A percentile compares a stretch with the other conserved stretches of the same genome.
Evolutionary conservation across 2,797 vertebrate species (phyloP).

Genomic region (Danio kyathit): DNA sequence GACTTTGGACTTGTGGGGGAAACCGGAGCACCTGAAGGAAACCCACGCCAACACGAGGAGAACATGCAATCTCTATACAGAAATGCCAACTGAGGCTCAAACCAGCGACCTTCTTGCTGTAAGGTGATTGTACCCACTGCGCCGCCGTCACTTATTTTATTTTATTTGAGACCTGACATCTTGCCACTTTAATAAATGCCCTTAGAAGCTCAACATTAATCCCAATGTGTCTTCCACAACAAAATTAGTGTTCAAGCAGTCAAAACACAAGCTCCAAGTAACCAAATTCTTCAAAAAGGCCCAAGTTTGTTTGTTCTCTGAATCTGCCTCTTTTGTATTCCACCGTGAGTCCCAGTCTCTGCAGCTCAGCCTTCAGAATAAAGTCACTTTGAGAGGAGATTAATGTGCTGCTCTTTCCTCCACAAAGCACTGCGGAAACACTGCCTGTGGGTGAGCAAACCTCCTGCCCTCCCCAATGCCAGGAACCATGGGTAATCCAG

Average conservation of each 20-base stretch:
- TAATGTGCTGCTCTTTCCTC: slow-evolving; percentile 65
- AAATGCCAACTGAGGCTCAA: too few relatives aligned
- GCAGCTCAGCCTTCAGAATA: slow-evolving; percentile 46
- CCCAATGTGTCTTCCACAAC: not conserved
- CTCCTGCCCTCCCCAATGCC: slow-evolving; percentile 66
- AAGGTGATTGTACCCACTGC: too few relatives aligned
- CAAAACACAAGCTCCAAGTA: not conserved
- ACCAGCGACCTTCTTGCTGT: too few relatives aligned
- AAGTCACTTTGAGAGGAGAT: slow-evolving; percentile 60
- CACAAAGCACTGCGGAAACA: slow-evolving; percentile 69
- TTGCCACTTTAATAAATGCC: not conserved
- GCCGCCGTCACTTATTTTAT: too few relatives aligned
- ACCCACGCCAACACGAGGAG: too few relatives aligned
- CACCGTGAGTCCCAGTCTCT: slow-evolving; percentile 17
- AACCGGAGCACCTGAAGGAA: too few relatives aligned
- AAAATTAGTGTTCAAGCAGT: not conserved
- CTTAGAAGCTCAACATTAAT: not conserved
- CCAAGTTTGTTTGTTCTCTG: not conserved
- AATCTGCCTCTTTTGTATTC: slow-evolving; percentile 52
- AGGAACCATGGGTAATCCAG: slow-evolving; percentile 65
- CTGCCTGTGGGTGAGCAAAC: slow-evolving; percentile 67
- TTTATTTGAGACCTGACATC: not conserved
- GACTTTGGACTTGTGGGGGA: too few relatives aligned
- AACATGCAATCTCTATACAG: too few relatives aligned
- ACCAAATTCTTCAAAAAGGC: slow-evolving; percentile 10